phyloP scores from a whole-genome alignment of 2,797 vertebrate species.

The Choloepus didactylus region DNA sequence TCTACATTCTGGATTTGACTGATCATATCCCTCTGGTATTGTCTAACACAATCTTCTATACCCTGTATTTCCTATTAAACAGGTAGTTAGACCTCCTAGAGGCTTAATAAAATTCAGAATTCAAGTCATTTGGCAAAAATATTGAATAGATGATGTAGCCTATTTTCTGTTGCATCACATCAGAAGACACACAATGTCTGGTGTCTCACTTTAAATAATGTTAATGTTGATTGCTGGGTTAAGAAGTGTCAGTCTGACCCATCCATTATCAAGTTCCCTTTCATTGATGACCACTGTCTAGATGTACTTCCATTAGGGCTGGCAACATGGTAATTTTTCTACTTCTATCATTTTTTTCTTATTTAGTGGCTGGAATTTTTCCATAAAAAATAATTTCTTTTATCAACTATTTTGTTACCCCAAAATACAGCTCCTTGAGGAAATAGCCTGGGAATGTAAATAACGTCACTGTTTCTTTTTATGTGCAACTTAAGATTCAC shows the following conservation, averaged over 20 bases:
- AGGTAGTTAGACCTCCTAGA: not conserved
- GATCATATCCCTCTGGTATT: not conserved
- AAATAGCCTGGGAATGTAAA: not conserved
- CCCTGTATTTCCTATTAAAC: not conserved
- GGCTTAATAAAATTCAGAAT: conserved; percentile 12
- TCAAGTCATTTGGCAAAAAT: not conserved
- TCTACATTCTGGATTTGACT: not conserved
- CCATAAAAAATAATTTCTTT: not conserved
- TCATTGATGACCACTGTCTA: not conserved
- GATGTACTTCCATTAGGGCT: not conserved
- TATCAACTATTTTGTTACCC: not conserved
- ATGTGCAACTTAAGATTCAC: not conserved
- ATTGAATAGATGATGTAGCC: not conserved
- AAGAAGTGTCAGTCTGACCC: not conserved
- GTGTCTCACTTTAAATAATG: not conserved
- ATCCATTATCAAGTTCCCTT: not conserved
- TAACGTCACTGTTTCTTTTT: not conserved
- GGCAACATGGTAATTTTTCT: not conserved
- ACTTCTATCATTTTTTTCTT: not conserved
- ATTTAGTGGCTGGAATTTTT: not conserved
- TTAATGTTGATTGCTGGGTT: not conserved
- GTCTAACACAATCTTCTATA: not conserved
- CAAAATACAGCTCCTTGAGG: not conserved
- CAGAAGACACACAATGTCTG: not conserved
- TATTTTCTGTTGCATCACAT: not conserved